Conservation (phyloP, 2,888 invertebrate genomes). For the Agonopterix subpropinquella region DNA sequence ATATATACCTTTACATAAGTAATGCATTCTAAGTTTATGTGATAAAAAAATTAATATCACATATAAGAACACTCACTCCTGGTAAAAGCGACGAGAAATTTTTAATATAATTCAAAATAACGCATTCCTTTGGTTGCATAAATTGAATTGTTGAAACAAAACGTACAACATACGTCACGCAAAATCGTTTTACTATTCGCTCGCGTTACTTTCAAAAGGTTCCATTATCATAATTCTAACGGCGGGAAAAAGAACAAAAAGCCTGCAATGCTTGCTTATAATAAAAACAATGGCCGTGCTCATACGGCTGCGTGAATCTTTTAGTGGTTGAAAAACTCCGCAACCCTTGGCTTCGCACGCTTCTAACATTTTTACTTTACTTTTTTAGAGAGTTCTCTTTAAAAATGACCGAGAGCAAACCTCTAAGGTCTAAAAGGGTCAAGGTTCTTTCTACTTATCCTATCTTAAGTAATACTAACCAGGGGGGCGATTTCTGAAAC, state of each 20-base stretch:
- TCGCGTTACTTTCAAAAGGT: conserved; percentile 31
- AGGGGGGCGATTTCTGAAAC: too few relatives aligned
- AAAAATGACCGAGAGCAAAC: conserved; percentile 22
- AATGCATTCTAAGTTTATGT: too few relatives aligned
- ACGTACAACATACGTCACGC: background rate
- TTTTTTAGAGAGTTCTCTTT: conserved; percentile 20
- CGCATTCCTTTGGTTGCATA: too few relatives aligned
- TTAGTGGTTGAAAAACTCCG: conserved; percentile 25
- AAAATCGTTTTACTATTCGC: conserved; percentile 27
- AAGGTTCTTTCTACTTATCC: background rate
- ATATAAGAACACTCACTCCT: too few relatives aligned
- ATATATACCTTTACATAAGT: too few relatives aligned
- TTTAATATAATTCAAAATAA: too few relatives aligned
- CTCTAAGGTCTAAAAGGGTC: conserved; percentile 3
- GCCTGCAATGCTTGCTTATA: conserved; percentile 46
- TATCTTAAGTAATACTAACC: too few relatives aligned
- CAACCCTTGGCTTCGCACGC: conserved; percentile 31
- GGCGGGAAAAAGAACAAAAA: conserved; percentile 43
- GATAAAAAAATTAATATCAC: too few relatives aligned
- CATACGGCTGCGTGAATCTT: conserved; percentile 48
- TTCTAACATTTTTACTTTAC: conserved; percentile 32
- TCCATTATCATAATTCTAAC: conserved; percentile 54
- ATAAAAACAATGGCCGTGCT: conserved; percentile 52
- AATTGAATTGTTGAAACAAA: too few relatives aligned
- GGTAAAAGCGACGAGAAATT: too few relatives aligned